Evolutionary conservation across 2,888 invertebrate species (phyloP).

Genomic region (Amiota communis): DNA sequence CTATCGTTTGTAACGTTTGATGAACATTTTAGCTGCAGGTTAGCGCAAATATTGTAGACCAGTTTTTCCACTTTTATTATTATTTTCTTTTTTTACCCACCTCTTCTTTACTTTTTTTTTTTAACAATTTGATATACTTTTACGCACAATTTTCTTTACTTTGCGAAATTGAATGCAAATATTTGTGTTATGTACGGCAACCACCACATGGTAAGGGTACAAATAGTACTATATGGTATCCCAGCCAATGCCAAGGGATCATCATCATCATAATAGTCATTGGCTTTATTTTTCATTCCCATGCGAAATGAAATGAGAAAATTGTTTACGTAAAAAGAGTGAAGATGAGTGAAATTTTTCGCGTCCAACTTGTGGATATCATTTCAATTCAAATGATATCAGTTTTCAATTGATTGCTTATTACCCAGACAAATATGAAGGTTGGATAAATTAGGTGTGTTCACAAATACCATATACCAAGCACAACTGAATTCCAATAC

Average conservation of each 20-base stretch:
- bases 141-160: conserved; percentile 65
- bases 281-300: not conserved
- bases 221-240: conserved; percentile 45
- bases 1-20: no score
- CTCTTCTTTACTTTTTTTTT: not conserved
- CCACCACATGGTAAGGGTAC: not conserved
- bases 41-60: conserved; percentile 56
- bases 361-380: not conserved
- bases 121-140: conserved; percentile 39
- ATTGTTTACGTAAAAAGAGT: conserved; percentile 9
- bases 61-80: no score
- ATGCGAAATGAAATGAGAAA: not conserved
- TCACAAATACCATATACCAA: not conserved
- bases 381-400: no score
- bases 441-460: not conserved
- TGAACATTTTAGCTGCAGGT: conserved; percentile 60
- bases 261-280: not conserved
- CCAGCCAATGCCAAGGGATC: no score
- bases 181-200: conserved; percentile 45
- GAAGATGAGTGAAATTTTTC: not conserved
- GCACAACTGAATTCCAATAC: no score
- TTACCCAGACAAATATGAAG: no score
- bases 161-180: conserved; percentile 66
- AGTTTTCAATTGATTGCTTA: no score
- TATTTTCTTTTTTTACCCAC: not conserved